A percentile compares a stretch with the other conserved stretches of the same genome.
Conservation (phyloP, 2,113 vertebrate genomes). For the Calcarius ornatus region DNA sequence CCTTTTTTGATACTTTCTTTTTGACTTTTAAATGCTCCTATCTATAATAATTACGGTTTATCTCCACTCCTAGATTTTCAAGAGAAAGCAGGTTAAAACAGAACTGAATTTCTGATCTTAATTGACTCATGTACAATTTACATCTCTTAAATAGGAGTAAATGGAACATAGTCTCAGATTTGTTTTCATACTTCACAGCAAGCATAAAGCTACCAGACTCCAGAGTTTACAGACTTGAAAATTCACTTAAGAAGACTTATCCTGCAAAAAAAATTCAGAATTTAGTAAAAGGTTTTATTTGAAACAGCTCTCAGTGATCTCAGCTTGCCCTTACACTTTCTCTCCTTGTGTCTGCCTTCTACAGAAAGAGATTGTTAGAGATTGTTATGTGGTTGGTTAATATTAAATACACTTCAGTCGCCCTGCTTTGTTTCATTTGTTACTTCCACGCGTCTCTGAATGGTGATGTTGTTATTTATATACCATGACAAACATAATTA, state of each 20-base stretch:
- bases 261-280: neutral
- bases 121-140: neutral
- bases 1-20: neutral
- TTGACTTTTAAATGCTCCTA: neutral
- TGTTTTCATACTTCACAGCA: neutral
- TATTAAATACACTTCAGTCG: neutral
- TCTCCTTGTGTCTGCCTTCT: neutral
- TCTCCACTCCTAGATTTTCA: neutral
- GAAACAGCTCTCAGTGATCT: neutral
- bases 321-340: neutral
- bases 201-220: neutral
- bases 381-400: neutral
- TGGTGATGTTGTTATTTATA: neutral
- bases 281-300: neutral
- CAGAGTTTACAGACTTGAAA: neutral
- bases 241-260: neutral
- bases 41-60: neutral
- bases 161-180: neutral
- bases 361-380: no score
- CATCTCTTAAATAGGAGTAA: neutral
- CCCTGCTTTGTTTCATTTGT: neutral
- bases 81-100: neutral
- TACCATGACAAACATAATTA: neutral
- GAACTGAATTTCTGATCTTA: neutral
- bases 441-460: neutral